Evolutionary conservation across 2,113 vertebrate species (phyloP), one percentile per base, ranked within the genome.

Genomic region (Emydura subglobosa): DNA sequence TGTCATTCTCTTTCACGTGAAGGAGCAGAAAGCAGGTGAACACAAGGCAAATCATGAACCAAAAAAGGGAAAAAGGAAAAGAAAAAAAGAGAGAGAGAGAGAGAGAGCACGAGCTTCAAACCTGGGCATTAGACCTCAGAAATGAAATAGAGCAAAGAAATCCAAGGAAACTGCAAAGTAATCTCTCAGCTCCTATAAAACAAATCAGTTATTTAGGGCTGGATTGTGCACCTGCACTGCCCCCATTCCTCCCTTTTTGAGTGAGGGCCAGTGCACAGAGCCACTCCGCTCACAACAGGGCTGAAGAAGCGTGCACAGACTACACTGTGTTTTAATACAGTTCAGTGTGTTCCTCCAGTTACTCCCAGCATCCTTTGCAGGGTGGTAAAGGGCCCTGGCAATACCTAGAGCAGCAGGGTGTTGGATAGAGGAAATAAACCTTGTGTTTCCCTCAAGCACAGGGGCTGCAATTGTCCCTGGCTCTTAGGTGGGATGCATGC

Each of bases 381-480:
- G 29, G 19, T 91, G 42, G 57, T 59, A 68, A 86, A 44, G 42
- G 81, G 72, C 2, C 24, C 10, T 29, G 51, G 17, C 3, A 6
- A 0, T 0, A 44, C 3, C 25, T 42, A 31, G 0, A 10, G 51
- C 21, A 27, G 0, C 0, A 27, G 0, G 1, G 39, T 79, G 50
- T 5, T 79, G 83, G 10, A 3, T 29, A 51, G 14, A 79, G 22
- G 72, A 92, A 31, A 21, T 5, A 47, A 79, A 51, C 2, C 34
- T 39, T 72, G 19, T 39, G 17, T 39, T 21, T 68, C 31, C 34
- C 21, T 76, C 53, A 34, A 10, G 47, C 74, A 83, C n/a, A 29
- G 25, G n/a, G 29, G 53, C 29, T n/a, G 19, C 5, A 57, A 61
- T 2, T 0, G 2, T 7, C 8, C 68, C n/a, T 42, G 5, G n/a